phyloP scores from a whole-genome alignment of 2,113 vertebrate species.

The Pseudorectes ferrugineus region DNA sequence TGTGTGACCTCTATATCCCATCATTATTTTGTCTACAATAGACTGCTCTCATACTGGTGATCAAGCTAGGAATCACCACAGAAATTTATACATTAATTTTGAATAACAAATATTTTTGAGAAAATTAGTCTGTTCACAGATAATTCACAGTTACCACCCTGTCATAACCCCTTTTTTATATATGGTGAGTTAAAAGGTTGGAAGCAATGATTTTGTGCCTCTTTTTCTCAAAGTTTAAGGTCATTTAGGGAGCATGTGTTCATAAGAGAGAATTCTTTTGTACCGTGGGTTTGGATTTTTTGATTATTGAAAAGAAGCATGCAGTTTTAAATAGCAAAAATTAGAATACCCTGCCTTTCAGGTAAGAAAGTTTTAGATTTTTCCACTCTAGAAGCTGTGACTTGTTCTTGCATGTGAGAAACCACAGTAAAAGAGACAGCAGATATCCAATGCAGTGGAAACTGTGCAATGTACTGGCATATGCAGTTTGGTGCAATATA shows the following conservation, averaged over 20 bases:
- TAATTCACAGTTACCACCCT: neutral
- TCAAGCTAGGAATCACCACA: neutral
- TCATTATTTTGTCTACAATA: conserved; percentile 5
- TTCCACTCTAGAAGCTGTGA: neutral
- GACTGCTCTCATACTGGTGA: neutral
- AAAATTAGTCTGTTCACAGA: neutral
- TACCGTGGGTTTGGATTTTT: neutral
- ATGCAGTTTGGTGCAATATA: neutral
- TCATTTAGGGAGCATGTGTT: neutral
- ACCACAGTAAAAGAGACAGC: neutral
- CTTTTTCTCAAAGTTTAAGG: neutral
- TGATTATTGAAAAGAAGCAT: neutral
- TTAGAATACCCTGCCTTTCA: neutral
- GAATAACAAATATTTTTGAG: conserved; percentile 28
- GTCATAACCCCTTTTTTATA: neutral
- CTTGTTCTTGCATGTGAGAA: neutral
- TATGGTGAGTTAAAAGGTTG: neutral
- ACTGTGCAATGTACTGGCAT: neutral
- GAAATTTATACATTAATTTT: conserved; percentile 17
- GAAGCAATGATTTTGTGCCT: neutral
- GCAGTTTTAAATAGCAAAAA: neutral
- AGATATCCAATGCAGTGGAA: neutral
- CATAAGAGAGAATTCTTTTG: neutral
- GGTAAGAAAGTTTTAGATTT: neutral
- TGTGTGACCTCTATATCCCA: neutral